Conservation (phyloP, 2,888 invertebrate species). For the Perithous albicinctus region DNA sequence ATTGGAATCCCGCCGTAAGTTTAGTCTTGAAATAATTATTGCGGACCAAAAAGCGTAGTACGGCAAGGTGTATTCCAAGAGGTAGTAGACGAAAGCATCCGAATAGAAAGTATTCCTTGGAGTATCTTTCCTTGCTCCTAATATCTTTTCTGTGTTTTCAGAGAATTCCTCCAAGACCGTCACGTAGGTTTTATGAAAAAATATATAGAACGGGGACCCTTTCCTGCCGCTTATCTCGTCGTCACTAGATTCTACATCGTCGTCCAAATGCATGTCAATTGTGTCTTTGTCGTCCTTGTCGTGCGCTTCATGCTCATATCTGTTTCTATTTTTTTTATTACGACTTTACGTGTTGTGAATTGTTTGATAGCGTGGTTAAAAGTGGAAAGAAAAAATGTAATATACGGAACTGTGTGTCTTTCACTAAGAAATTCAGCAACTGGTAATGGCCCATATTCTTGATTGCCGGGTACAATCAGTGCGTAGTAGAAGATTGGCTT, state of each 20-base stretch:
- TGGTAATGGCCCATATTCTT: no score
- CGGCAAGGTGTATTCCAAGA: conserved; percentile 22
- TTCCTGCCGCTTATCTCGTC: background rate
- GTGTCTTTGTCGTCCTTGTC: background rate
- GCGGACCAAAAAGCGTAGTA: conserved; percentile 44
- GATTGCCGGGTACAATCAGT: no score
- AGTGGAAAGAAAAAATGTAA: no score
- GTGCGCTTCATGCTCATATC: background rate
- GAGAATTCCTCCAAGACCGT: background rate
- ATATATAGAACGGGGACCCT: background rate
- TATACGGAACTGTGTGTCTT: conserved; percentile 15
- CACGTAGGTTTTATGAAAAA: background rate
- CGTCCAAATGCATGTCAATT: background rate
- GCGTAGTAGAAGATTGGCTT: conserved; percentile 10
- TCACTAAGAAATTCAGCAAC: conserved; percentile 36
- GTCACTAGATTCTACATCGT: background rate
- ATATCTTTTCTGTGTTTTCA: background rate
- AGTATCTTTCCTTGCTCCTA: background rate
- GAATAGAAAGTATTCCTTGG: background rate
- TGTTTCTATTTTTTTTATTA: no score
- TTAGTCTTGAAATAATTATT: background rate
- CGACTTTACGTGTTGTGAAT: no score
- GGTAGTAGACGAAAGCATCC: background rate
- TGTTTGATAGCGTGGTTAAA: no score
- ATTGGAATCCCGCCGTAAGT: conserved; percentile 20